Evolutionary conservation across 2,113 vertebrate species (phyloP).

Genomic region (Neolamprologus hecqui): DNA sequence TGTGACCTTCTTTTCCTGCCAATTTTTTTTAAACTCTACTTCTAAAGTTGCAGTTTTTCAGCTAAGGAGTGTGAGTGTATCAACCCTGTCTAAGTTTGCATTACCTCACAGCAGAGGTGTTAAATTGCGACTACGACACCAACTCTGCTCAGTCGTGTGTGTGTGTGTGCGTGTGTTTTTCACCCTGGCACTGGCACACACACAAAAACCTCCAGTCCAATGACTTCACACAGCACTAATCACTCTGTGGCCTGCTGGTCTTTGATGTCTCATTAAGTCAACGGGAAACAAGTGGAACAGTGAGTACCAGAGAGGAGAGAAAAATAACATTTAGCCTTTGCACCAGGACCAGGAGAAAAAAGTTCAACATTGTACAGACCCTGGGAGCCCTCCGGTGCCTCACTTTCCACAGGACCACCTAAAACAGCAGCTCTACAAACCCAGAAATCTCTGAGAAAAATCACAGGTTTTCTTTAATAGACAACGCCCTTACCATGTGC

Average conservation of each 20-base stretch:
- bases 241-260: conserved; percentile 18
- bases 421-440: conserved; percentile 68
- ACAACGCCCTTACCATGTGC: conserved; percentile 64
- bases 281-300: conserved; percentile 41
- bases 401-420: conserved; percentile 74
- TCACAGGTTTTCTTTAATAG: conserved; percentile 49
- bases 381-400: conserved; percentile 50
- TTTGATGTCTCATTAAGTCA: conserved; percentile 63
- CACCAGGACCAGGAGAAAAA: conserved; percentile 21
- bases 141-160: neutral
- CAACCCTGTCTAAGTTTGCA: neutral
- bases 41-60: neutral
- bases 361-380: conserved; percentile 68
- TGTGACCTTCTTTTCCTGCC: neutral
- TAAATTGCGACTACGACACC: neutral
- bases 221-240: conserved; percentile 38
- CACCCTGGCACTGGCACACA: neutral
- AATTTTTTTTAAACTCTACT: neutral
- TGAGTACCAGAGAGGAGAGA: conserved; percentile 19
- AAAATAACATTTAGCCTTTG: conserved; percentile 65
- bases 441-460: conserved; percentile 60
- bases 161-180: neutral
- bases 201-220: neutral
- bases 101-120: neutral
- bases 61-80: neutral